Percentiles rank a stretch among this genome's conserved stretches.
Evolutionary conservation across 2,113 vertebrate genomes (phyloP).

Genomic region (Scomber japonicus): DNA sequence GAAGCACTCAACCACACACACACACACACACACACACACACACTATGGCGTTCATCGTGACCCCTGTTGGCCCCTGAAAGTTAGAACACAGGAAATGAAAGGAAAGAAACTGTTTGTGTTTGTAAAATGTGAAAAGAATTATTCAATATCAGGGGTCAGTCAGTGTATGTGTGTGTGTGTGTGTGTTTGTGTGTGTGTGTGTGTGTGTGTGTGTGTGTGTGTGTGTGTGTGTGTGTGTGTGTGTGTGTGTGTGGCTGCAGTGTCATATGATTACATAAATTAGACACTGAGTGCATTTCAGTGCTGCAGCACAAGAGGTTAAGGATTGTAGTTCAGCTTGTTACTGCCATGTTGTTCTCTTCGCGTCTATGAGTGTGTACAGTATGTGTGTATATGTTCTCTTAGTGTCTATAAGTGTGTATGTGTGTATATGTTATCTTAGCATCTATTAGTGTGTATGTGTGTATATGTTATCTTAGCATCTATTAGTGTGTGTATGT

Average conservation of each 20-base stretch:
- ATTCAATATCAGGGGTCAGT: constrained; percentile 11
- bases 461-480: no score
- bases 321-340: background rate
- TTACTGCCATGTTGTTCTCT: background rate
- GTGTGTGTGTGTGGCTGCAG: background rate
- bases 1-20: background rate
- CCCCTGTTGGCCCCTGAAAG: background rate
- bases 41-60: background rate
- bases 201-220: no score
- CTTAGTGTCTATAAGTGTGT: no score
- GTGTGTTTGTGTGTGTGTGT: background rate
- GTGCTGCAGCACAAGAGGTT: no score
- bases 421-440: no score
- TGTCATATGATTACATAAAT: constrained; percentile 35
- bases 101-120: background rate
- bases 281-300: no score
- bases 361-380: background rate
- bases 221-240: background rate
- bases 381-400: background rate
- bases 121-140: constrained; percentile 9
- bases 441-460: no score
- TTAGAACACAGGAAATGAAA: constrained; percentile 21
- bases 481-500: no score
- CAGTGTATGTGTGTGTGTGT: background rate
- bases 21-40: background rate